Evolutionary conservation across 2,113 vertebrate genomes (phyloP).

Genomic region (Microcebus lehilahytsara): DNA sequence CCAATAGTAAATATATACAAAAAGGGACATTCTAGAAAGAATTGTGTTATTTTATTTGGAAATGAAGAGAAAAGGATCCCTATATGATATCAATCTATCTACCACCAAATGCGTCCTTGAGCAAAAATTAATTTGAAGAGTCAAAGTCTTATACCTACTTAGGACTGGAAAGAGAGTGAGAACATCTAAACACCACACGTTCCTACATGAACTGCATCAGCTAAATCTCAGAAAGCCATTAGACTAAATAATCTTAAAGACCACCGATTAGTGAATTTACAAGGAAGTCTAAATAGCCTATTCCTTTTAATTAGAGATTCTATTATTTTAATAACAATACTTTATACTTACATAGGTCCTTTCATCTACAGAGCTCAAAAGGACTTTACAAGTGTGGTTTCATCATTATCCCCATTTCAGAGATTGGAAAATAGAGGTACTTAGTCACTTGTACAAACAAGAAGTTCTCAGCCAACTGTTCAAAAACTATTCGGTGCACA

Average conservation of each 20-base stretch:
- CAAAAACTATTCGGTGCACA: conserved; percentile 34
- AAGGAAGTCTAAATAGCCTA: conserved; percentile 67
- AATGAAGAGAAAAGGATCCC: neutral
- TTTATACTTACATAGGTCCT: conserved; percentile 62
- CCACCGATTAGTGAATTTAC: conserved; percentile 62
- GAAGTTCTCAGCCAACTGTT: conserved; percentile 64
- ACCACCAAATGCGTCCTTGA: neutral
- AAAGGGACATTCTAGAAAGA: neutral
- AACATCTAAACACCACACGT: neutral
- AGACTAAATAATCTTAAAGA: conserved; percentile 73
- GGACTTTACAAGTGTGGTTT: conserved; percentile 70
- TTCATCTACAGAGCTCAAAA: conserved; percentile 77
- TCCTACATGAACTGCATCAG: conserved; percentile 39
- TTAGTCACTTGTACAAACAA: conserved; percentile 74
- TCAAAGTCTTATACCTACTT: neutral
- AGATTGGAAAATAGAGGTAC: conserved; percentile 71
- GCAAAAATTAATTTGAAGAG: conserved; percentile 24
- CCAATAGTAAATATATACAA: accelerated
- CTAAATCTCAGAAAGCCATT: conserved; percentile 52
- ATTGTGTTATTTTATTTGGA: neutral
- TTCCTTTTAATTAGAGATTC: conserved; percentile 79
- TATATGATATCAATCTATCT: neutral
- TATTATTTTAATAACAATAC: conserved; percentile 83
- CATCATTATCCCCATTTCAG: conserved; percentile 76
- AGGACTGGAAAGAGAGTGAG: neutral